These are phyloP conservation scores for Myotis davidii DNA, from an alignment of 2,113 vertebrate species.

Conservation along the genomic window DNA sequence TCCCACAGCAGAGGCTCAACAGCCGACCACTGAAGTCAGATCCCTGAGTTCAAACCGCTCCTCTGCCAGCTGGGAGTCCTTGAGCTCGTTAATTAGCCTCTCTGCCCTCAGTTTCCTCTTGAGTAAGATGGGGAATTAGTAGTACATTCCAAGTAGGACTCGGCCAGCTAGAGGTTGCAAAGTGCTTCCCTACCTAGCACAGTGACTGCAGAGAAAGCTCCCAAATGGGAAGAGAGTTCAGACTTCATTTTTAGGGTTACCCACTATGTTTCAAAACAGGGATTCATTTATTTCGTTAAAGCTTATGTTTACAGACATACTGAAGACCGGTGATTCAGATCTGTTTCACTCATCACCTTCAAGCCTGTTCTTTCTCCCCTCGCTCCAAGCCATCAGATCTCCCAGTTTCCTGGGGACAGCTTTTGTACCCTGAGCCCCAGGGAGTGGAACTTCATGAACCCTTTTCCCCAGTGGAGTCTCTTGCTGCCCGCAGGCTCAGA, in stretches of 20 bases:
- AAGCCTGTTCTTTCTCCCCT: background rate
- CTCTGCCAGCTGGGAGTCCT: background rate
- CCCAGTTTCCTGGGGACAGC: background rate
- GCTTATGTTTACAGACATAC: constrained; percentile 47
- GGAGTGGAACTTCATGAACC: background rate
- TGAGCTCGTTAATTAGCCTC: background rate
- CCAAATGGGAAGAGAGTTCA: background rate
- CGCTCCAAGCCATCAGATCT: background rate
- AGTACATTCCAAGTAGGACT: background rate
- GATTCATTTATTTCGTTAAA: constrained; percentile 25
- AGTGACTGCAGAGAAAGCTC: background rate
- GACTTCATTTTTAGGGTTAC: constrained; percentile 12
- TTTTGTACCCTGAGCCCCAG: background rate
- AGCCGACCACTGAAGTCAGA: background rate
- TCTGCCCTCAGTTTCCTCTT: background rate
- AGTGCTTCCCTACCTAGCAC: background rate
- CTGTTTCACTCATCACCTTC: background rate
- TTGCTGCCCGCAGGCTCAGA: background rate
- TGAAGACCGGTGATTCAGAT: constrained; percentile 18
- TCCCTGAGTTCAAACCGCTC: background rate
- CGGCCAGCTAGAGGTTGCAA: background rate
- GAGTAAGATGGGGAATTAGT: background rate
- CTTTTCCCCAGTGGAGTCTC: background rate
- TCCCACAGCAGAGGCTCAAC: background rate
- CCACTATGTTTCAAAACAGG: constrained; percentile 5